Base-by-base conservation (phyloP, 2,113 vertebrate genomes). In the Thymallus thymallus region DNA sequence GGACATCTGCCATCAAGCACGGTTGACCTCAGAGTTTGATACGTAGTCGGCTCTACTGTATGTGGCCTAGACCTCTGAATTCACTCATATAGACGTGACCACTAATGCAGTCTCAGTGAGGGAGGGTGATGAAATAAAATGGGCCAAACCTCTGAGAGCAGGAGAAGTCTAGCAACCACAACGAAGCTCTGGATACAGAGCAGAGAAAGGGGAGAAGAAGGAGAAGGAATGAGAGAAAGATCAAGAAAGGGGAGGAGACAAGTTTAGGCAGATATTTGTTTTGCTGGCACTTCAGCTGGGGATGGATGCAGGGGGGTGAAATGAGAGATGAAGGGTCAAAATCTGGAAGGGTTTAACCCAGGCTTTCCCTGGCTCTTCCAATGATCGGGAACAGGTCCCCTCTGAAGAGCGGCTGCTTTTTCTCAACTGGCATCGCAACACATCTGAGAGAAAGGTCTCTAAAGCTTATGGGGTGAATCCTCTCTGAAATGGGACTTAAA, bases 291-390 rank as follows among this genome's bases (percentile, higher is more conserved):
- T 78, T 65, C 7, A 60, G 62, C 66, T 80, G 30, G 30, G 67
- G 80, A 68, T 69, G 75, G 80, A 86, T 85, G 80, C 46, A 72
- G 20, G 26, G 14, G 76, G 69, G 70, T 70, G 22, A 74, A 88
- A 81, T 81, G 67, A 88, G 70, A 85, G 82, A 85, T 82, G 26
- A 26, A 48, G 76, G 61, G 69, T 84, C 71, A 82, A 79, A 75
- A 74, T 87, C 82, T 90, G 89, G 82, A 83, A 88, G 74, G 75
- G 23, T 82, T 90, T 90, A 87, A 66, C 18, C 16, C 16, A 74
- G 69, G 76, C 66, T 80, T 74, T 63, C 48, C 71, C 7, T 5
- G 68, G 32, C 76, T 79, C 22, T 7, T 82, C 9, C 22, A 70
- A 64, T 80, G 72, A 79, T 79, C 65, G 74, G 62, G 72, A 84